A percentile compares a stretch with the other conserved stretches of the same genome.
These are phyloP conservation scores for Archocentrus centrarchus DNA, from an alignment of 2,113 vertebrate genomes.

Conservation along the genomic window DNA sequence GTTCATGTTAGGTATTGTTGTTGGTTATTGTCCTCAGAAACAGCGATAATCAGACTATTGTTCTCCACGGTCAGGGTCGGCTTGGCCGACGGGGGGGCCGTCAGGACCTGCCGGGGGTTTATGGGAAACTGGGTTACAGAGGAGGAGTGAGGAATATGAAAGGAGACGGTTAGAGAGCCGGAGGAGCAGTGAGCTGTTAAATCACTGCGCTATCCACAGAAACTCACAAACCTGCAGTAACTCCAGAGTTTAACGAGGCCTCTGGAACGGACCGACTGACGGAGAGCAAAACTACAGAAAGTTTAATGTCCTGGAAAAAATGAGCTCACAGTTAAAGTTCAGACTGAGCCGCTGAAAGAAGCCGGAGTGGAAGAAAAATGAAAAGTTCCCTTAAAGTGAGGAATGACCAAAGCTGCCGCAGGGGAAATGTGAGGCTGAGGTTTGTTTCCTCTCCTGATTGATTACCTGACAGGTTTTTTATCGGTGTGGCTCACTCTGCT, in stretches of 20 bases:
- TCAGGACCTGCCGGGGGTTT: conserved; percentile 27
- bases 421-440: background rate
- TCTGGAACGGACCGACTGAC: background rate
- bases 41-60: conserved; percentile 57
- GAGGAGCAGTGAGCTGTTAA: conserved; percentile 28
- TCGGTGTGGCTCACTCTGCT: fast-evolving
- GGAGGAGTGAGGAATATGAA: conserved; percentile 25
- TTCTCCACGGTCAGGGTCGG: conserved; percentile 38
- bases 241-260: background rate
- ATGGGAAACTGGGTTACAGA: conserved; percentile 69
- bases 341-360: background rate
- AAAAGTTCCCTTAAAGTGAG: no score
- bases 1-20: conserved; percentile 33
- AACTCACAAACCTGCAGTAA: background rate
- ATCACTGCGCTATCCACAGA: background rate
- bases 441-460: fast-evolving
- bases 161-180: conserved; percentile 28
- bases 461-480: fast-evolving
- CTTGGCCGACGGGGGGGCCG: conserved; percentile 6
- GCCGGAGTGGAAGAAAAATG: background rate
- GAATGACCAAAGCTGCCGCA: no score
- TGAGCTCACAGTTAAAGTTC: background rate
- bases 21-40: conserved; percentile 59
- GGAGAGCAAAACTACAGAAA: background rate
- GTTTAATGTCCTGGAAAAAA: background rate